Conservation (phyloP, 2,888 invertebrate species). For the Sphaerophoria taeniata region DNA sequence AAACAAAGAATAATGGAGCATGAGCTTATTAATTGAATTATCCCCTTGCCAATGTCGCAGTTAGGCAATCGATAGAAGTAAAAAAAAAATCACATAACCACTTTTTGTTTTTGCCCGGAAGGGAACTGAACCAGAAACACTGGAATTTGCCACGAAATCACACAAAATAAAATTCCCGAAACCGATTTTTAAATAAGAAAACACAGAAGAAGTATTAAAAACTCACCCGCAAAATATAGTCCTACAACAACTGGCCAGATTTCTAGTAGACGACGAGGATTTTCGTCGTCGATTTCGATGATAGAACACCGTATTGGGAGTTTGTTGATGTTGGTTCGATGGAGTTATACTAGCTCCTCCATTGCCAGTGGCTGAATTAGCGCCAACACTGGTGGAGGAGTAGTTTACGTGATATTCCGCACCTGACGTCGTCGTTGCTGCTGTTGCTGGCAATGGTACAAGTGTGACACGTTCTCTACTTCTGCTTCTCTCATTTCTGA, state of each 20-base stretch:
- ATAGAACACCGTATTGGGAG: slow-evolving; percentile 80
- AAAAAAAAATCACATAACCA: slow-evolving; percentile 14
- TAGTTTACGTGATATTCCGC: slow-evolving; percentile 67
- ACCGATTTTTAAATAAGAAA: neutral
- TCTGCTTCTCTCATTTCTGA: slow-evolving; percentile 80
- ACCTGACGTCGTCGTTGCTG: slow-evolving; percentile 58
- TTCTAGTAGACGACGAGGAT: slow-evolving; percentile 78
- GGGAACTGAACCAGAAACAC: neutral
- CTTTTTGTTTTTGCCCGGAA: neutral
- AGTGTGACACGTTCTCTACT: slow-evolving; percentile 81
- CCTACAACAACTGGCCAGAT: slow-evolving; percentile 80
- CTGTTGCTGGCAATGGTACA: slow-evolving; percentile 75
- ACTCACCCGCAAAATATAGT: slow-evolving; percentile 82
- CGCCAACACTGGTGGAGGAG: slow-evolving; percentile 58
- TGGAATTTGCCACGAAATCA: slow-evolving; percentile 23
- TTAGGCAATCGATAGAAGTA: slow-evolving; percentile 15
- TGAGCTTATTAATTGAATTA: slow-evolving; percentile 45
- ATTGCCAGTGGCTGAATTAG: slow-evolving; percentile 24
- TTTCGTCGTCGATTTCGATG: slow-evolving; percentile 81
- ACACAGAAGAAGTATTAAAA: neutral
- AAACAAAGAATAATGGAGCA: neutral
- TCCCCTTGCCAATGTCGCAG: slow-evolving; percentile 10
- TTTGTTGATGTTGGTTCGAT: slow-evolving; percentile 43
- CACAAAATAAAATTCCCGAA: neutral
- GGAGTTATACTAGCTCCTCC: slow-evolving; percentile 56